A percentile compares a stretch with the other conserved stretches of the same genome.
These are phyloP conservation scores for Danionella cerebrum DNA, from an alignment of 2,113 vertebrate species.

Conservation along the genomic window DNA sequence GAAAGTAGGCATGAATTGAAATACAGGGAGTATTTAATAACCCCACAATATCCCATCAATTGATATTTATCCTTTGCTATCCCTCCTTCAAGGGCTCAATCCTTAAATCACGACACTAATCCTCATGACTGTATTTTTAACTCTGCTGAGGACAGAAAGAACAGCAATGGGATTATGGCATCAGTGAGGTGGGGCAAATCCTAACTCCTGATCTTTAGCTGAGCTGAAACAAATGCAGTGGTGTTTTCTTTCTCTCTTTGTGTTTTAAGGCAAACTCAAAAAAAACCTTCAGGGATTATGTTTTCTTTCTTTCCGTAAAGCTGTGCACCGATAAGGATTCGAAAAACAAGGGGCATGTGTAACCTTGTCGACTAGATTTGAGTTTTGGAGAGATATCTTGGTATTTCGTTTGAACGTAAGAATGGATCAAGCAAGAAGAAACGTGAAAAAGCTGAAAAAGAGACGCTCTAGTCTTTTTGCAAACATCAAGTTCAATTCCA, in stretches of 20 bases:
- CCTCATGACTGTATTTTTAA: conserved; percentile 71
- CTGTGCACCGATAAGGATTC: neutral
- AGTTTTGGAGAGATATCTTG: neutral
- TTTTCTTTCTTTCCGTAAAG: neutral
- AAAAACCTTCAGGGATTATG: neutral
- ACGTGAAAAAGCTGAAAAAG: conserved; percentile 46
- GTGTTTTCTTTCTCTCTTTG: conserved; percentile 28
- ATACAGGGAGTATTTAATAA: conserved; percentile 20
- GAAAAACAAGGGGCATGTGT: neutral
- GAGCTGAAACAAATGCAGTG: conserved; percentile 32
- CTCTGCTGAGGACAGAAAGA: conserved; percentile 60
- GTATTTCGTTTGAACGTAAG: neutral
- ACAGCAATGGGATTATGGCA: conserved; percentile 67
- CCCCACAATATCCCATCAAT: conserved; percentile 30
- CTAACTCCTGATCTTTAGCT: conserved; percentile 54
- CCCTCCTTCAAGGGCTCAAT: conserved; percentile 50
- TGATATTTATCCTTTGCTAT: conserved; percentile 34
- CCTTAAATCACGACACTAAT: conserved; percentile 67
- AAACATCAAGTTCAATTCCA: conserved; percentile 64
- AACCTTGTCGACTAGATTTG: too few species aligned
- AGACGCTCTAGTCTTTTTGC: conserved; percentile 70
- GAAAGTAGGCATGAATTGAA: conserved; percentile 2
- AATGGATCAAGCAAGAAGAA: conserved; percentile 43
- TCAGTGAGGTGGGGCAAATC: conserved; percentile 52
- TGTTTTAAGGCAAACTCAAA: conserved; percentile 31